Percentiles rank a stretch among this genome's conserved stretches.
Evolutionary conservation across 1,140 invertebrate genomes (phyloP).

Genomic region (Mizuhopecten yessoensis): DNA sequence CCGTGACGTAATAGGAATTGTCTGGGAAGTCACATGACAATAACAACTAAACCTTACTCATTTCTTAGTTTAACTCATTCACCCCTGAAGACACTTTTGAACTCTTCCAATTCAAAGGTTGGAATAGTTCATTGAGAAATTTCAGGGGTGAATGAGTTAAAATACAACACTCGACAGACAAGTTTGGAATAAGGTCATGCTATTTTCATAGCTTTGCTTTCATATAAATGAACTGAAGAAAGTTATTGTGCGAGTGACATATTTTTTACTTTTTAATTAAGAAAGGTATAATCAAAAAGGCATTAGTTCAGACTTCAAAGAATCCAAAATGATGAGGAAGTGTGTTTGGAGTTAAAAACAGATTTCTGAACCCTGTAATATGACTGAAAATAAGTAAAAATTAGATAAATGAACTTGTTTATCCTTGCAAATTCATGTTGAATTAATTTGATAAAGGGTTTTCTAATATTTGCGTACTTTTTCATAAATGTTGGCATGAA

Average conservation of each 20-base stretch:
- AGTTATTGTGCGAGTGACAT: not conserved
- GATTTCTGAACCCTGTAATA: not conserved
- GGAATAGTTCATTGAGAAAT: too few relatives aligned
- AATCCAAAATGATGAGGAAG: not conserved
- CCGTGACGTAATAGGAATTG: too few relatives aligned
- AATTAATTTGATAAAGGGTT: not conserved
- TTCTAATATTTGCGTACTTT: not conserved
- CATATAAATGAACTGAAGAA: not conserved
- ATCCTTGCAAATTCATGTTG: not conserved
- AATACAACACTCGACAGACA: too few relatives aligned
- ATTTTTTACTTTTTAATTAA: not conserved
- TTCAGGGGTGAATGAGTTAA: too few relatives aligned
- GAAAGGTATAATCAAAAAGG: not conserved
- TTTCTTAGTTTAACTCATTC: too few relatives aligned
- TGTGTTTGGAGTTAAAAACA: not conserved
- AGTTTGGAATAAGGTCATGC: not conserved
- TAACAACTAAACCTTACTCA: too few relatives aligned
- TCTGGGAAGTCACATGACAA: too few relatives aligned
- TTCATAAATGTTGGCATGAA: not conserved
- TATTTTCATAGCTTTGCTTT: not conserved
- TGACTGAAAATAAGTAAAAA: not conserved
- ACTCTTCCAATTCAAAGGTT: too few relatives aligned
- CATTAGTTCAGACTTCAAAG: not conserved
- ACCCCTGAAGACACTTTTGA: too few relatives aligned
- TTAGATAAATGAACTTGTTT: not conserved